phyloP scores from a whole-genome alignment of 2,113 vertebrate genomes.

The Odocoileus hemionus region DNA sequence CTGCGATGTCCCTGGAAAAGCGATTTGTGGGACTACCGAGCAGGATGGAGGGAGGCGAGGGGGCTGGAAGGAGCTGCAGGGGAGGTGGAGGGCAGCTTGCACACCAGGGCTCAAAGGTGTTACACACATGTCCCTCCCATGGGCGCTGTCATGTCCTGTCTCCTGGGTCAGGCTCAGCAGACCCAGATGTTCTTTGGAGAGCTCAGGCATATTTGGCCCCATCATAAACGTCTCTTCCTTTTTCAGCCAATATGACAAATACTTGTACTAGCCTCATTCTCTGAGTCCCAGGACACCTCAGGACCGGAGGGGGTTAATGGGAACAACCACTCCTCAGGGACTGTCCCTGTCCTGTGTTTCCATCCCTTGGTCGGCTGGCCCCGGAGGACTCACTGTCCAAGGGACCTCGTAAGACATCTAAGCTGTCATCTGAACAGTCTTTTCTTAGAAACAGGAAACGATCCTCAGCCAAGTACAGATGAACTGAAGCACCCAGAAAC shows the following conservation, averaged over 20 bases:
- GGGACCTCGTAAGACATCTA: constrained; percentile 29
- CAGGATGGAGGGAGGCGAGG: background rate
- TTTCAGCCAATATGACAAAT: constrained; percentile 18
- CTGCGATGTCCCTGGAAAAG: constrained; percentile 46
- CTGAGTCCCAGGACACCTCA: background rate
- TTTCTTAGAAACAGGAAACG: constrained; percentile 75
- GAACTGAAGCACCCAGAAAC: constrained; percentile 54
- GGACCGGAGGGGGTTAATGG: constrained; percentile 17
- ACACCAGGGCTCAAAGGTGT: background rate
- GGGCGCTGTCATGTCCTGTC: background rate
- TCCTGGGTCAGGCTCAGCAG: background rate
- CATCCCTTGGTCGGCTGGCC: background rate
- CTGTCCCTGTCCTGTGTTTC: background rate
- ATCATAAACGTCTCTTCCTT: background rate
- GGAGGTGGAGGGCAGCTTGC: background rate
- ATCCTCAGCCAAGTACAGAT: constrained; percentile 56
- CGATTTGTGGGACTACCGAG: background rate
- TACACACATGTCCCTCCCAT: background rate
- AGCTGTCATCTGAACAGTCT: constrained; percentile 43
- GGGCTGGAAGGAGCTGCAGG: background rate
- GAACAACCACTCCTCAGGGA: background rate
- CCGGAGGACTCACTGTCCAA: constrained; percentile 14
- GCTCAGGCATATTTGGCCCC: background rate
- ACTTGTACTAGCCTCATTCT: background rate
- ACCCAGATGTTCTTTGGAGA: constrained; percentile 39